A percentile compares a stretch with the other conserved stretches of the same genome.
Conservation (phyloP, 2,797 vertebrate species). For the Pseudochirops corinnae region DNA sequence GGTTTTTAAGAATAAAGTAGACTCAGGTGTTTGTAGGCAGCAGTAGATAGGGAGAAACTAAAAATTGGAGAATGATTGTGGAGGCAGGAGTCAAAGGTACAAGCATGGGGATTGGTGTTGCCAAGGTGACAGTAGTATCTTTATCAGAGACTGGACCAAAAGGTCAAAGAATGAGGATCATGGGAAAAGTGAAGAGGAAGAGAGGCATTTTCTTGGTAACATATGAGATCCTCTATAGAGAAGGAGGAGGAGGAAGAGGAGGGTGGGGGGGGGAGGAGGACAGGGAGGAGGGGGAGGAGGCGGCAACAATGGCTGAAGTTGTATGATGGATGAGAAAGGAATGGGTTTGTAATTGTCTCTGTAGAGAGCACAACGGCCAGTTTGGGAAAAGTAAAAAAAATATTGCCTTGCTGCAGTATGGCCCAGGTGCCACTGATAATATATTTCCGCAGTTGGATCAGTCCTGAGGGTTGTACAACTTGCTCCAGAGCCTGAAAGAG, state of each 20-base stretch:
- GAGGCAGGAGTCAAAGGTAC: not conserved
- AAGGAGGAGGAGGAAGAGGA: not conserved
- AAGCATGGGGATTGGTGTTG: not conserved
- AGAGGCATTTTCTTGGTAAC: not conserved
- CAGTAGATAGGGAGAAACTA: not conserved
- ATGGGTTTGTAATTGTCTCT: not conserved
- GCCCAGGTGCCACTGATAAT: not conserved
- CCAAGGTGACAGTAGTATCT: not conserved
- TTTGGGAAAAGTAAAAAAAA: not conserved
- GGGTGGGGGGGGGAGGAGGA: too few relatives aligned
- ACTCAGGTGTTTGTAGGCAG: not conserved
- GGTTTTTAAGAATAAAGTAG: not conserved
- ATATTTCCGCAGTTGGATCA: not conserved
- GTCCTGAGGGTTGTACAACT: not conserved
- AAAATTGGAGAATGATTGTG: not conserved
- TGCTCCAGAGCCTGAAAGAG: not conserved
- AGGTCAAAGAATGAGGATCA: not conserved
- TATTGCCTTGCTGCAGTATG: not conserved
- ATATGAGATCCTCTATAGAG: not conserved
- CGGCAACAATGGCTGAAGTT: too few relatives aligned
- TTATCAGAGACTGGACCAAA: not conserved
- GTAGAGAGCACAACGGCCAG: not conserved
- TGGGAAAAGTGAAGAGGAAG: not conserved
- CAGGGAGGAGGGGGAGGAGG: too few relatives aligned
- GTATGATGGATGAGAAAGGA: not conserved